Evolutionary conservation across 2,113 vertebrate genomes (phyloP), one percentile per base, ranked within the genome.

Genomic region (Thamnaconus septentrionalis): DNA sequence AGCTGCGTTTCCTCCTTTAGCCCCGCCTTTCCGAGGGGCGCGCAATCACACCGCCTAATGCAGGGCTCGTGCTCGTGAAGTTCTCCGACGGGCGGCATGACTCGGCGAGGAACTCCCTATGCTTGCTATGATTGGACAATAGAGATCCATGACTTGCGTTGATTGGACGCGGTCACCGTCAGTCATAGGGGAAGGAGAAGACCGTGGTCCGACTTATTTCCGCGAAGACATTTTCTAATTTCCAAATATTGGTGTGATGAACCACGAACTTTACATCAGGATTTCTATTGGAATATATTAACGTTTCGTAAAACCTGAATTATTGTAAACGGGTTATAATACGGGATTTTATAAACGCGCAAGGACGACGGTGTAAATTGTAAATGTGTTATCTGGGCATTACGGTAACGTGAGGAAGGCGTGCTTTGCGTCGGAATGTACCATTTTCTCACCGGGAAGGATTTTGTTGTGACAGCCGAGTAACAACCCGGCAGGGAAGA

Each of bases 381-480:
- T 11, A n/a, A 11, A 3, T 50, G 8, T n/a, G 2, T n/a, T 41
- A 0, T 3, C 2, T 43, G 3, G 31, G 42, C 41, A 64, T 64
- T 66, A 78, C 62, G 75, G 71, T 75, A 78, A 66, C 31, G 56
- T 58, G 18, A 56, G 4, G 64, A 12, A 53, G 70, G 51, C 44
- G 79, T 56, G 63, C 45, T 41, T 76, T 66, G 61, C 54, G 66
- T 77, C 11, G 79, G 85, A 84, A 80, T 76, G 83, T 88, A 89
- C 82, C 89, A 89, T 77, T 69, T 4, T 4, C 31, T 46, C 5
- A 41, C 53, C 73, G 76, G 87, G 80, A 72, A 69, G 76, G 75
- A 84, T 85, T 85, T 61, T 84, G 85, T 87, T 88, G 81, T 87
- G 81, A 85, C 81, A 85, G 87, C 66, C 43, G 64, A 82, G 75